Percentiles rank a stretch among this genome's conserved stretches.
Conservation (phyloP, 2,797 vertebrate genomes). For the Acanthurus leucopareius region DNA sequence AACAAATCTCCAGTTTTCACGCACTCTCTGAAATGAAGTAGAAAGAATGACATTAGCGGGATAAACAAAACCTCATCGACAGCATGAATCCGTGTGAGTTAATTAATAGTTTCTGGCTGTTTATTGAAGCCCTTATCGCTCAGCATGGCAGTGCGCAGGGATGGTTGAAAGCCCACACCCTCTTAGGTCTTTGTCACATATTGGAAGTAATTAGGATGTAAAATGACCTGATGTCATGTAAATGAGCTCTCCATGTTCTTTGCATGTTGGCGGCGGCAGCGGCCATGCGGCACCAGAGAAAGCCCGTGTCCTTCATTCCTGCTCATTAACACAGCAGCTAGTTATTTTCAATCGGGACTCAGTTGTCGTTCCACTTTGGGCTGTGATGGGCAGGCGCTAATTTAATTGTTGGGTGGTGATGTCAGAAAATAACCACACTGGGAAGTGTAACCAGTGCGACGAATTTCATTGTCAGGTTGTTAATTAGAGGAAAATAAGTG, state of each 20-base stretch:
- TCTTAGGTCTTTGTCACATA: constrained; percentile 50
- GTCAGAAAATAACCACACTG: constrained; percentile 57
- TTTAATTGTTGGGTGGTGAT: constrained; percentile 70
- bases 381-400: constrained; percentile 65
- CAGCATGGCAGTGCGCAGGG: constrained; percentile 29
- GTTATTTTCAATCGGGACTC: constrained; percentile 51
- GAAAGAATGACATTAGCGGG: constrained; percentile 31
- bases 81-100: constrained; percentile 34
- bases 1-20: constrained; percentile 13
- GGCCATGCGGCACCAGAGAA: constrained; percentile 14
- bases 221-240: constrained; percentile 45
- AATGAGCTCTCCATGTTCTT: constrained; percentile 55
- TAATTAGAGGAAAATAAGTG: constrained; percentile 72
- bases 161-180: constrained; percentile 26
- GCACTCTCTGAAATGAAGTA: constrained; percentile 30
- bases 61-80: constrained; percentile 55
- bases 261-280: constrained; percentile 14
- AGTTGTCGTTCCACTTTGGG: constrained; percentile 32
- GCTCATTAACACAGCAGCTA: constrained; percentile 57
- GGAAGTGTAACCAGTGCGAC: constrained; percentile 45
- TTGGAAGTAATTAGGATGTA: constrained; percentile 66
- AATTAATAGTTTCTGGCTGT: constrained; percentile 64
- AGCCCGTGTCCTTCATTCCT: constrained; percentile 21
- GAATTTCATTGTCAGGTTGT: constrained; percentile 65
- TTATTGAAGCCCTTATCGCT: constrained; percentile 48